Evolutionary conservation across 2,113 vertebrate species (phyloP), one percentile per base, ranked within the genome.

Genomic region (Orientallactaga bullata): DNA sequence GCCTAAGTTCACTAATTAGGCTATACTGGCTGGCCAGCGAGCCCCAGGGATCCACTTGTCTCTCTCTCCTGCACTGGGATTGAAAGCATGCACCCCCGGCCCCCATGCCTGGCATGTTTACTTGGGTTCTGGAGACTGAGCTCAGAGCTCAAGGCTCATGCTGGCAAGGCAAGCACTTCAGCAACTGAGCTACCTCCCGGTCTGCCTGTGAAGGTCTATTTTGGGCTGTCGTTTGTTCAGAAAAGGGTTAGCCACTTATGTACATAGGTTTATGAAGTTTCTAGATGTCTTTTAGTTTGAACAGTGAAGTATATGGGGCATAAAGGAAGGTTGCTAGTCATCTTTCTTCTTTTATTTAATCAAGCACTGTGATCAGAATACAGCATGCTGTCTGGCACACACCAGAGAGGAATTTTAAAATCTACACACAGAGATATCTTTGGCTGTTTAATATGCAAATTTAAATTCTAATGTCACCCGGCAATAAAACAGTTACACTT

Each of bases 321-420:
- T 73, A 82, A 89, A 94, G n/a, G 13, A 89, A 80, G 84, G 61
- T 9, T 89, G 58, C 77, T 86, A 92, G 95, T 94, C 63, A 91
- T 60, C 77, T 89, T 96, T 94, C 63, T 89, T 65, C 77, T 90
- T 96, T 86, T 94, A 95, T 79, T 94, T 96, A 95, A 94, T 95
- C 86, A 93, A 86, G 71, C 72, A 84, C 26, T 92, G 96, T 65
- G 90, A 61, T 95, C 71, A 79, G 94, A 91, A 95, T 93, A 92
- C 2, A 32, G 61, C 89, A 78, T 85, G 69, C 51, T 86, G 26
- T 80, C 89, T 90, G 85, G 77, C 21, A 90, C 82, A 85, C 91
- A 68, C 74, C 26, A 2, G 61, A 92, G 65, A 90, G 72, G 61
- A 74, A 61, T 94, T 88, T 92, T 83, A 92, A 80, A 95, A 90